Conservation (phyloP, 2,888 invertebrate species). For the Perizoma flavofasciatum region DNA sequence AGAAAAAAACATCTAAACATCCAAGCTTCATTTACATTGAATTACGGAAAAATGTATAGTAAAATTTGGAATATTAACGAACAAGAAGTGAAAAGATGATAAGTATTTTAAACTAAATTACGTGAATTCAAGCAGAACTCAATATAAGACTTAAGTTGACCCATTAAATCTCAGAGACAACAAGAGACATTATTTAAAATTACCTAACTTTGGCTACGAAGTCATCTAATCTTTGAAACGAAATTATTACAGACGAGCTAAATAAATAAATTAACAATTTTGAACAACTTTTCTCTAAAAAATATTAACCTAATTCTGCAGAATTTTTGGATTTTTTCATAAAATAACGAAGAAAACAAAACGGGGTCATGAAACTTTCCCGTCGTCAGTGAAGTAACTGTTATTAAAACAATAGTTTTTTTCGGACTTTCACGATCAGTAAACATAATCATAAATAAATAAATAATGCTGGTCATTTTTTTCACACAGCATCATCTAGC, state of each 20-base stretch:
- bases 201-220: slow-evolving; percentile 13
- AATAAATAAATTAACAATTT: background rate
- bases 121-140: slow-evolving; percentile 15
- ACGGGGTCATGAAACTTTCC: no score
- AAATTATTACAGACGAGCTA: slow-evolving; percentile 8
- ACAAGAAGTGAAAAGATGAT: background rate
- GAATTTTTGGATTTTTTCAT: background rate
- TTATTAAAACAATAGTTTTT: no score
- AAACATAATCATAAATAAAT: no score
- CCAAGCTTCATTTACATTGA: no score
- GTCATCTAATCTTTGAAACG: slow-evolving; percentile 15
- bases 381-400: no score
- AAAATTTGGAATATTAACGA: background rate
- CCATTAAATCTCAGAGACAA: slow-evolving; percentile 15
- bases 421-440: no score
- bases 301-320: background rate
- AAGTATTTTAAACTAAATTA: slow-evolving; percentile 8
- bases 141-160: slow-evolving; percentile 14
- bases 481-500: no score
- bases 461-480: no score
- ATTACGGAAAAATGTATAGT: no score
- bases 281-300: background rate
- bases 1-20: no score
- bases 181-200: slow-evolving; percentile 23
- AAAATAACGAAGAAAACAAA: background rate